phyloP scores from a whole-genome alignment of 2,888 invertebrate genomes.

The Drosophila tanythrix region DNA sequence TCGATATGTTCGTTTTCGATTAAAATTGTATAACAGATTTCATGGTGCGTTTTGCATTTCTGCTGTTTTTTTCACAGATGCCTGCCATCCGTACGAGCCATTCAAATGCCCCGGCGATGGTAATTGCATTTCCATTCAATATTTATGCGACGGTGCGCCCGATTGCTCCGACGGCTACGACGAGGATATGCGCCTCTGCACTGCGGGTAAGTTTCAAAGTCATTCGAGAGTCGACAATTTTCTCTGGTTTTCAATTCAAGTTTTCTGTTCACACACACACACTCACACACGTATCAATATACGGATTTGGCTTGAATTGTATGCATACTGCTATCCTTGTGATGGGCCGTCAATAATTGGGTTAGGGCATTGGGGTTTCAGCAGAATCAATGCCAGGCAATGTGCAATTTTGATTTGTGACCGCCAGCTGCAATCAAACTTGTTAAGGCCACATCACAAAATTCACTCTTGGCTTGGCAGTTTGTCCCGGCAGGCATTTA shows the following conservation, averaged over 20 bases:
- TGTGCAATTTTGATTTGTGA: slow-evolving; percentile 38
- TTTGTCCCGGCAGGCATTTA: slow-evolving; percentile 26
- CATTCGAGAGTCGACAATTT: neutral
- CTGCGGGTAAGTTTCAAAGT: slow-evolving; percentile 89
- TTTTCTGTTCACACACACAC: neutral
- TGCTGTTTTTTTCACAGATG: slow-evolving; percentile 85
- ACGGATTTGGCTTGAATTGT: slow-evolving; percentile 22
- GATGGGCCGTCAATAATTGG: slow-evolving; percentile 22
- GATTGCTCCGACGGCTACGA: slow-evolving; percentile 98
- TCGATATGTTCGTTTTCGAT: slow-evolving; percentile 1
- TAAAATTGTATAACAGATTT: neutral
- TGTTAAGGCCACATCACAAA: slow-evolving; percentile 9
- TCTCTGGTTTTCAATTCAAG: slow-evolving; percentile 14
- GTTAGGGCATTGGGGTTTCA: slow-evolving; percentile 15
- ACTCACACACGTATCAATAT: neutral
- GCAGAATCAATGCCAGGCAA: slow-evolving; percentile 30
- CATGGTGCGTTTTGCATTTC: slow-evolving; percentile 10
- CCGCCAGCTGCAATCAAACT: slow-evolving; percentile 28
- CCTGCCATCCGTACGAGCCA: slow-evolving; percentile 97
- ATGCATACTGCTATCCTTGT: slow-evolving; percentile 21
- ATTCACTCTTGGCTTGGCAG: slow-evolving; percentile 13
- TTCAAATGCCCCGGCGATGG: slow-evolving; percentile 98
- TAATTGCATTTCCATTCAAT: slow-evolving; percentile 98
- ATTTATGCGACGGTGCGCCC: slow-evolving; percentile 96
- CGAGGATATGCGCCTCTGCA: slow-evolving; percentile 96